Evolutionary conservation across 2,888 invertebrate genomes (phyloP), one percentile per base, ranked within the genome.

Genomic region (Lottia gigantea): DNA sequence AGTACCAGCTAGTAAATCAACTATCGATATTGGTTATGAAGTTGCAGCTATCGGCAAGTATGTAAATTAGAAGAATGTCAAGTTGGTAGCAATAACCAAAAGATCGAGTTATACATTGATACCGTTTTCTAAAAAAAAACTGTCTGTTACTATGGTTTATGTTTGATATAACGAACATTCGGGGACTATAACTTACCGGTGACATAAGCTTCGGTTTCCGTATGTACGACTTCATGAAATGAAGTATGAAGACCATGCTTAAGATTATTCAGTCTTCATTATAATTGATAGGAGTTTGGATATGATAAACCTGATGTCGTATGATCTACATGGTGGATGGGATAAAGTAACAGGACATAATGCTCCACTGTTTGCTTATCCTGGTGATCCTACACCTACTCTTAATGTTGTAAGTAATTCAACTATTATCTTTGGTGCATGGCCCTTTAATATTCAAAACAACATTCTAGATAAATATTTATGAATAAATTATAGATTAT

Each of bases 251-350:
- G n/a, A n/a, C n/a, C n/a, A n/a, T n/a, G n/a, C n/a, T n/a, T n/a
- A n/a, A n/a, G n/a, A n/a, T n/a, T n/a, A n/a, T n/a, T n/a, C n/a
- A n/a, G n/a, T n/a, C n/a, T n/a, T n/a, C n/a, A n/a, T n/a, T n/a
- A n/a, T n/a, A n/a, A n/a, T n/a, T n/a, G n/a, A n/a, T 23, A 55
- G 55, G 55, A 55, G 55, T 40, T 46, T 84, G 62, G 84, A 86
- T 70, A 81, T 82, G 67, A 76, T 84, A 67, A 82, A 82, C 72
- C 69, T 86, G 62, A 85, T 85, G 82, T 67, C 83, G 40, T 86
- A 84, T 72, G 87, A 87, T 72, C 76, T 86, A 14, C 78, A 86
- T 67, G 87, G 87, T 8, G 74, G 81, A 55, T 88, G 87, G 87
- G 83, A 85, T 1, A 71, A 72, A 2, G 64, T 64, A 23, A 80